These are phyloP conservation scores for Tyrophagus putrescentiae DNA, from an alignment of 1,140 invertebrate species.

Conservation along the genomic window DNA sequence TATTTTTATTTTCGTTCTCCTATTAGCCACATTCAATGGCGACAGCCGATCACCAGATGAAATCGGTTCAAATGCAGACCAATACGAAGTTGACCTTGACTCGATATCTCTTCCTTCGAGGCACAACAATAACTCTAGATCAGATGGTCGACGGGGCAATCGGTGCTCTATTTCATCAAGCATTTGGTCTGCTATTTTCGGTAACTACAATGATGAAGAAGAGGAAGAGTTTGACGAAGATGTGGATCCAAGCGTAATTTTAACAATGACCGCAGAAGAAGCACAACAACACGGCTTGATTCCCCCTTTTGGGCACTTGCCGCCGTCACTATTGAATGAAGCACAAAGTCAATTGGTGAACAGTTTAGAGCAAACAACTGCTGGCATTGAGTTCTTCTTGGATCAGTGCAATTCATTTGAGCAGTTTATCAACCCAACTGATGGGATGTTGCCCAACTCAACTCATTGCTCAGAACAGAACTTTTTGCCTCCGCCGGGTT, in stretches of 20 bases:
- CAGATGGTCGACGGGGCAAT: not conserved
- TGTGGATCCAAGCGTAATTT: not conserved
- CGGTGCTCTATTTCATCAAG: slow-evolving; percentile 6
- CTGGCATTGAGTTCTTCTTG: not conserved
- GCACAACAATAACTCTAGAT: not conserved
- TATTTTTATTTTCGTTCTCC: slow-evolving; percentile 7
- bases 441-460: too few relatives aligned
- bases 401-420: not conserved
- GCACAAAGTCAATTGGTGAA: not conserved
- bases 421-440: too few relatives aligned
- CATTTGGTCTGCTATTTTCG: not conserved
- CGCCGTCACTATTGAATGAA: not conserved
- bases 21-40: slow-evolving; percentile 11
- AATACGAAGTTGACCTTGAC: slow-evolving; percentile 2
- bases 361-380: not conserved
- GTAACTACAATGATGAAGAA: not conserved
- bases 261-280: not conserved
- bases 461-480: too few relatives aligned
- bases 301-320: not conserved
- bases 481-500: too few relatives aligned
- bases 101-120: not conserved
- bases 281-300: not conserved
- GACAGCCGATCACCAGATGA: not conserved
- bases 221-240: not conserved
- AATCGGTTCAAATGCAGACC: not conserved